Conservation (phyloP, 2,113 vertebrate genomes). For the Poeciliopsis prolifica region DNA sequence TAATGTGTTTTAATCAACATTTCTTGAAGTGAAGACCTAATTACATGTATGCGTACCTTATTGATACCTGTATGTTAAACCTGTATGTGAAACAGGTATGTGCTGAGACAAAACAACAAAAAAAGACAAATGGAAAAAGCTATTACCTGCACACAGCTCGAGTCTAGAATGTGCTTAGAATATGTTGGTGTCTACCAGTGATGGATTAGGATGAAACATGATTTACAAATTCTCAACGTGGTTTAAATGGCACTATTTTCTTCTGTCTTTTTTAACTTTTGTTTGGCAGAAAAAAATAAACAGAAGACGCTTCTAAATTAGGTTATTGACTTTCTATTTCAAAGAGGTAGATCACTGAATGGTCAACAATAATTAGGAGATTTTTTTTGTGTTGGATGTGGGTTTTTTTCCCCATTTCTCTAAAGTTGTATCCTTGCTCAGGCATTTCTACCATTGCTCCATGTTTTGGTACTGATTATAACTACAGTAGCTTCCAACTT, state of each 20-base stretch:
- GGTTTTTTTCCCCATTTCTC: constrained; percentile 18
- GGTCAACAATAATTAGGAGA: constrained; percentile 33
- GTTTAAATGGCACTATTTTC: constrained; percentile 53
- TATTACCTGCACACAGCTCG: constrained; percentile 56
- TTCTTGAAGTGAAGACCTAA: constrained; percentile 8
- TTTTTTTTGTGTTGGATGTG: constrained; percentile 29
- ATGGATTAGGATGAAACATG: constrained; percentile 65
- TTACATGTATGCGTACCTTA: constrained; percentile 19
- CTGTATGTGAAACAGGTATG: constrained; percentile 29
- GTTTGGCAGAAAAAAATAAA: neutral
- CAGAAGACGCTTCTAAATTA: constrained; percentile 3
- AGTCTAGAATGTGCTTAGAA: constrained; percentile 51
- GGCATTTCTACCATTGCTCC: constrained; percentile 39
- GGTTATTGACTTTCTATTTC: constrained; percentile 43
- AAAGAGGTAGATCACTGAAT: constrained; percentile 30
- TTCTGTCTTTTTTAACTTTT: neutral
- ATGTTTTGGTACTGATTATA: constrained; percentile 45
- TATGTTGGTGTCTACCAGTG: constrained; percentile 49
- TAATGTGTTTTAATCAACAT: constrained; percentile 15
- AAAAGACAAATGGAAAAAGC: constrained; percentile 52
- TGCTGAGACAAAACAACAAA: constrained; percentile 37
- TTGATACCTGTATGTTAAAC: constrained; percentile 26
- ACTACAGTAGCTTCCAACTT: no score
- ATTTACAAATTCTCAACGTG: constrained; percentile 61
- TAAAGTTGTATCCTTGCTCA: constrained; percentile 28